Percentiles rank a stretch among this genome's conserved stretches.
These are phyloP conservation scores for Trichoplusia ni DNA, from an alignment of 1,140 invertebrate genomes.

Conservation along the genomic window DNA sequence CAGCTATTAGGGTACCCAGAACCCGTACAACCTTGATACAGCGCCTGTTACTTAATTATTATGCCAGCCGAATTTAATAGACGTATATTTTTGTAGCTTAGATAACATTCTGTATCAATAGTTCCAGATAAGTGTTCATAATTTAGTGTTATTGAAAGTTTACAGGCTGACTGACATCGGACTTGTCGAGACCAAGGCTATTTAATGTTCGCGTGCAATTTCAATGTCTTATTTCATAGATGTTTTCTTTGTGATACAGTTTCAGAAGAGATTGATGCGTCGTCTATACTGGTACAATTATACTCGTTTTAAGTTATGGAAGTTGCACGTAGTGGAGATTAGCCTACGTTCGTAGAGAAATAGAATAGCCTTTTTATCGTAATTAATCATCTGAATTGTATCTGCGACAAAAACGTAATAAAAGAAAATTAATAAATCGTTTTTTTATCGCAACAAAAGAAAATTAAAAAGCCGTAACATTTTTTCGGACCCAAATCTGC, in stretches of 20 bases:
- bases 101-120: conserved; percentile 28
- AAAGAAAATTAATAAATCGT: too few species aligned
- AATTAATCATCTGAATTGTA: too few species aligned
- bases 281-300: too few species aligned
- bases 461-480: too few species aligned
- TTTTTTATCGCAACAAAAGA: too few species aligned
- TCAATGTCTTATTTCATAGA: neutral
- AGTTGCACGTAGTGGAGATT: too few species aligned
- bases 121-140: conserved; percentile 4
- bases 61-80: conserved; percentile 78
- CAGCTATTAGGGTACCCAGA: conserved; percentile 70
- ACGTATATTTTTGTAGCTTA: conserved; percentile 62
- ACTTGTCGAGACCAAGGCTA: conserved; percentile 3
- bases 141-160: conserved; percentile 21
- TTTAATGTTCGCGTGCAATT: neutral
- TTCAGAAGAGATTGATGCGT: too few species aligned
- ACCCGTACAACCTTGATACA: conserved; percentile 69
- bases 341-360: too few species aligned
- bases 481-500: too few species aligned
- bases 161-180: conserved; percentile 10
- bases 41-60: conserved; percentile 79
- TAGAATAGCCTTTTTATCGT: too few species aligned
- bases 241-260: neutral
- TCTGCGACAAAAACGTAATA: too few species aligned
- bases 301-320: too few species aligned